A percentile compares a stretch with the other conserved stretches of the same genome.
Evolutionary conservation across 2,797 vertebrate species (phyloP).

Genomic region (Jordanella pulchra): DNA sequence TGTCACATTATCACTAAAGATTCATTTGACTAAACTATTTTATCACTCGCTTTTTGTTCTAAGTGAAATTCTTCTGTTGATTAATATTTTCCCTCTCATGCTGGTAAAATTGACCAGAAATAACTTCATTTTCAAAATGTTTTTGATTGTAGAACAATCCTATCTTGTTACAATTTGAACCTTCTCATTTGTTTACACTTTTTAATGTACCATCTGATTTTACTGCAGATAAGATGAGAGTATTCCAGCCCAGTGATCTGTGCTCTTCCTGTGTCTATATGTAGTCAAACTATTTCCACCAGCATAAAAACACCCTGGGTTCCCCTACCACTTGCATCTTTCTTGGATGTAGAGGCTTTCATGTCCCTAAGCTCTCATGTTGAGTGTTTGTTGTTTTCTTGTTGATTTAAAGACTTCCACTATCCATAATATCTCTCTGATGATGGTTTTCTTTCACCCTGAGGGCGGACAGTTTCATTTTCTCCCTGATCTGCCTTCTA

Average conservation of each 20-base stretch:
- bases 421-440: background rate
- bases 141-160: background rate
- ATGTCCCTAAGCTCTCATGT: background rate
- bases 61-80: background rate
- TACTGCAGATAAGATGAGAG: background rate
- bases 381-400: constrained; percentile 2
- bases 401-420: background rate
- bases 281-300: background rate
- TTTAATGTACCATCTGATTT: background rate
- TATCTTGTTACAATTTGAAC: background rate
- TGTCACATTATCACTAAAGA: background rate
- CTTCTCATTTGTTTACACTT: background rate
- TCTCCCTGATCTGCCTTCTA: background rate
- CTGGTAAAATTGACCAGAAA: background rate
- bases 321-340: background rate
- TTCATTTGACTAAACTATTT: background rate
- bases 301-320: background rate
- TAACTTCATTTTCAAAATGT: background rate
- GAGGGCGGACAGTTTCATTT: background rate
- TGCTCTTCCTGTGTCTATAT: constrained; percentile 11
- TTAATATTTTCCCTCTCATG: background rate
- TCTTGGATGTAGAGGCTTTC: background rate
- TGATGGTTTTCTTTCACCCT: background rate
- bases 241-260: constrained; percentile 11
- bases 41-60: background rate